These are phyloP conservation scores for Trachemys scripta DNA, from an alignment of 2,113 vertebrate genomes.

Conservation along the genomic window DNA sequence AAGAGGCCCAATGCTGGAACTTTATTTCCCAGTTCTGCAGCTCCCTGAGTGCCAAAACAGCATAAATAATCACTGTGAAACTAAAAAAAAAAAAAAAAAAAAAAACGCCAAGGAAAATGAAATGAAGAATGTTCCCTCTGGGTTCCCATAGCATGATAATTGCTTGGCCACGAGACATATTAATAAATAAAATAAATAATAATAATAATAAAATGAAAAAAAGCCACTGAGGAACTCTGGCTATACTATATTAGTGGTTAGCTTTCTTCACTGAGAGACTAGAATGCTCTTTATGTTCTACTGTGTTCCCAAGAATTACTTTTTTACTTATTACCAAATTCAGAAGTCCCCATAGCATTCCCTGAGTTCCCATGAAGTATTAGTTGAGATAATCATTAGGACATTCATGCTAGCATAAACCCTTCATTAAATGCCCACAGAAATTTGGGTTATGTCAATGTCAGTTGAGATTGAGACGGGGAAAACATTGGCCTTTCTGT, in stretches of 20 bases:
- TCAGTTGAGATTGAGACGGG: background rate
- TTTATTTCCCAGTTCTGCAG: background rate
- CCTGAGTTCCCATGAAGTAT: background rate
- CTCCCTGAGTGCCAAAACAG: background rate
- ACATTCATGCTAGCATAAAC: background rate
- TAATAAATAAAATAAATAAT: background rate
- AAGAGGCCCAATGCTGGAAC: background rate
- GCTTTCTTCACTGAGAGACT: background rate
- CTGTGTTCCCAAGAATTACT: background rate
- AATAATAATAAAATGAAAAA: background rate
- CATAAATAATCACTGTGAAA: background rate
- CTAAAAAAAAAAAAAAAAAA: background rate
- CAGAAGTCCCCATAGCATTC: rapidly evolving
- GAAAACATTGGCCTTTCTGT: background rate
- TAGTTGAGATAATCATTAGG: background rate
- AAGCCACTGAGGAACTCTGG: background rate
- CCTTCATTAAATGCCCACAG: background rate
- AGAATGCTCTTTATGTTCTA: background rate
- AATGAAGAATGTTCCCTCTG: background rate
- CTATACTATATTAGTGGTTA: background rate
- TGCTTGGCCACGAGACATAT: background rate
- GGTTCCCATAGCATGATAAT: background rate
- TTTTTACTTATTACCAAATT: background rate
- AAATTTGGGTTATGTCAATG: background rate
- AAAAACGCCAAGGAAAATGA: background rate